Percentiles rank a stretch among this genome's conserved stretches.
Evolutionary conservation across 2,113 vertebrate genomes (phyloP).

Genomic region (Callipepla squamata): DNA sequence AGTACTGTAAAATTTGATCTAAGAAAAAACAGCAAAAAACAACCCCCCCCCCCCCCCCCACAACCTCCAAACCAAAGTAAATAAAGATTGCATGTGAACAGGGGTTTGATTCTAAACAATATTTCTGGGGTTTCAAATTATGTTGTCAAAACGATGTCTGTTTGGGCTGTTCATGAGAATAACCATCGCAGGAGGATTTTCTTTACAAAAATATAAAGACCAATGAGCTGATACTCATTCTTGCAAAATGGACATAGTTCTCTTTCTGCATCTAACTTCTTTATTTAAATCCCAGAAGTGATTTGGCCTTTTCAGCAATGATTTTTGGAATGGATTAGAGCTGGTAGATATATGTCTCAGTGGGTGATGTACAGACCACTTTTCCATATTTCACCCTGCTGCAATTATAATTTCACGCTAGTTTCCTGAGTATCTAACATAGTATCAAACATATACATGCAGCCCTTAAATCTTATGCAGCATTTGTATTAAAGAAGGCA

Average conservation of each 20-base stretch:
- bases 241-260: neutral
- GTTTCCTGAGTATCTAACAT: neutral
- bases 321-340: constrained; percentile 15
- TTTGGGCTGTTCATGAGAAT: constrained; percentile 12
- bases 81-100: constrained; percentile 21
- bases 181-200: constrained; percentile 10
- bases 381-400: neutral
- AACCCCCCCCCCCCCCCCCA: no score
- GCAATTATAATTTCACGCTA: neutral
- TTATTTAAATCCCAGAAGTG: constrained; percentile 20
- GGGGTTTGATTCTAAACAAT: neutral
- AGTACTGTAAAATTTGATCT: constrained; percentile 36
- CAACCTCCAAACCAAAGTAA: constrained; percentile 40
- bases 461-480: neutral
- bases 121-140: constrained; percentile 25
- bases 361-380: neutral
- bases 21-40: constrained; percentile 32
- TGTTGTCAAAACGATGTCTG: constrained; percentile 15
- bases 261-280: constrained; percentile 2
- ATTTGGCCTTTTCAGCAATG: constrained; percentile 6
- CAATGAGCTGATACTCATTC: neutral
- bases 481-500: neutral
- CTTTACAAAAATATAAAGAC: neutral
- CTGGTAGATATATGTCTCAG: neutral
- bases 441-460: neutral